Evolutionary conservation across 2,888 invertebrate species (phyloP), one percentile per base, ranked within the genome.

Genomic region (Melanostoma mellinum): DNA sequence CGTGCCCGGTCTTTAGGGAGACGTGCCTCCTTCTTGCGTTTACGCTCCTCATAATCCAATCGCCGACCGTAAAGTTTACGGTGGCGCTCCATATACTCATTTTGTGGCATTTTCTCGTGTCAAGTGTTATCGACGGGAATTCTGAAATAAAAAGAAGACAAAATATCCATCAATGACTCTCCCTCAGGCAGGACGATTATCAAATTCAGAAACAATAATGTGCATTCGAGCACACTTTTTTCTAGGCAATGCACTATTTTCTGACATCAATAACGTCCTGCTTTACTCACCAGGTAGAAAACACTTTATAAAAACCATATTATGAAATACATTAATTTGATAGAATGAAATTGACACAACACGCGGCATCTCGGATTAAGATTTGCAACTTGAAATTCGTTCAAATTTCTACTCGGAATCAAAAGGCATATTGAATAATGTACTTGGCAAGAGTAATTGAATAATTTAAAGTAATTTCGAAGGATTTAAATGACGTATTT

Each of bases 11-110:
- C 96, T 91, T 99, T 98, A 1, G 97, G 98, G 90, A 96, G 95
- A 87, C 99, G 95, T 3, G 98, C 99, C 91, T 98, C 98, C 88
- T 95, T 95, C 92, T 99, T 99, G 42, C 99, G 93, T 92, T 97
- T 97, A 81, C 97, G 93, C 91, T 99, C 99, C 92, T 99, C 98
- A 94, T 99, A 97, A 93, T 99, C 99, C 85, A 99, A 94, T 85
- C 99, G 94, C 88, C 98, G 94, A 89, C 99, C 99, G 93, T 98
- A 96, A 44, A 99, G 94, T 92, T 99, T 99, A 90, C 97, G 95
- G 92, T 98, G 98, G 86, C 99, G 95, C 89, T 99, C 99, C 92
- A 99, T 99, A 91, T 99, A 98, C 92, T 99, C 99, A 94, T 99
- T 99, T 94, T 99, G 99, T 90, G 98, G 98, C 98, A 98, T 98